Evolutionary conservation across 1,140 invertebrate species (phyloP).

Genomic region (Scaptomyza hsui): DNA sequence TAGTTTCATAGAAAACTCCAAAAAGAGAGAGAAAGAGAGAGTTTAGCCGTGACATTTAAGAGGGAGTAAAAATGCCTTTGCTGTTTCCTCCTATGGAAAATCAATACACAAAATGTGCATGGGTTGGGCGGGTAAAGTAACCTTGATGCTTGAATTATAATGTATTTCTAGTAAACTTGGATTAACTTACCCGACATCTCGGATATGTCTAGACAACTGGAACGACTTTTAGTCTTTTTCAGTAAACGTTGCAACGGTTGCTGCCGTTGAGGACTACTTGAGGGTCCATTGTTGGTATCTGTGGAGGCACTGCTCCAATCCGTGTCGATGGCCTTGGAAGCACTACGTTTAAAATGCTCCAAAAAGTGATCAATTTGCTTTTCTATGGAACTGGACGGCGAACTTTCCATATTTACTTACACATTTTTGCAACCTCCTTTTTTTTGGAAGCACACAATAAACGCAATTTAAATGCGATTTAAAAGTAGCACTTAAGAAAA

Average conservation of each 20-base stretch:
- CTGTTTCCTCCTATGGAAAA: conserved; percentile 37
- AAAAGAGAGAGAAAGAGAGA: background rate
- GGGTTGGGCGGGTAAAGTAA: conserved; percentile 12
- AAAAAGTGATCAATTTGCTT: conserved; percentile 92
- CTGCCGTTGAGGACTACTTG: conserved; percentile 31
- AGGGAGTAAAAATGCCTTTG: conserved; percentile 2
- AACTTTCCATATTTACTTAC: conserved; percentile 86
- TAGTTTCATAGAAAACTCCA: too few species aligned
- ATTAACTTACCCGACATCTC: conserved; percentile 58
- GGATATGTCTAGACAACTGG: conserved; percentile 63
- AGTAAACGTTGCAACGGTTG: conserved; percentile 43
- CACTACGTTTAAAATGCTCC: conserved; percentile 91
- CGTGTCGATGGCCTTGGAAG: conserved; percentile 87
- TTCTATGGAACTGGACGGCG: conserved; percentile 88
- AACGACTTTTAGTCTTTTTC: conserved; percentile 64
- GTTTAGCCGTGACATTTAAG: conserved; percentile 30
- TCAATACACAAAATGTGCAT: conserved; percentile 32
- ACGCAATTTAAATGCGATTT: too few species aligned
- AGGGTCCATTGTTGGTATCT: conserved; percentile 27
- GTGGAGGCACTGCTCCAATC: conserved; percentile 45
- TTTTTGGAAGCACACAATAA: conserved; percentile 1
- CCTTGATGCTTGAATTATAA: conserved; percentile 18
- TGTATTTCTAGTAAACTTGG: background rate
- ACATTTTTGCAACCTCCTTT: conserved; percentile 9
- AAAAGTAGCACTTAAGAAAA: background rate